A percentile compares a stretch with the other conserved stretches of the same genome.
Evolutionary conservation across 1,140 invertebrate genomes (phyloP).

Genomic region (Episyrphus balteatus): DNA sequence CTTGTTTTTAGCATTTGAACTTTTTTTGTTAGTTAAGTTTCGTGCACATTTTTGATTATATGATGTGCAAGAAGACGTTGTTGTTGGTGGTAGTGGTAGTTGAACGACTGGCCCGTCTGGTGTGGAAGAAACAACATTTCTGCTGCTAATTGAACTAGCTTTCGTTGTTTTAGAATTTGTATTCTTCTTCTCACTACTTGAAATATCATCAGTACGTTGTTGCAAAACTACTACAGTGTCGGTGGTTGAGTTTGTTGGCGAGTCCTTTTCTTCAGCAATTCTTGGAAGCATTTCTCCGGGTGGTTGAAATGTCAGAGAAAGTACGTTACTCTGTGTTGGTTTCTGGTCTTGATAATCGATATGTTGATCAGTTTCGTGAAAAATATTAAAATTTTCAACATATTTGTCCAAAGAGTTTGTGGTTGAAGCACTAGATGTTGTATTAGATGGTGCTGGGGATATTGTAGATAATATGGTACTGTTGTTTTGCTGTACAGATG

Average conservation of each 20-base stretch:
- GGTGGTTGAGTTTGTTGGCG: constrained; percentile 50
- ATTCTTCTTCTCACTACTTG: no score
- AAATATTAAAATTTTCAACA: background rate
- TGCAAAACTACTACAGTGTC: constrained; percentile 11
- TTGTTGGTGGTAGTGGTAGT: no score
- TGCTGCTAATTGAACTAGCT: no score
- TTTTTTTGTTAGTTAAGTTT: no score
- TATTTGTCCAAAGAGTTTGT: constrained; percentile 1
- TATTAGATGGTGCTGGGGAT: background rate
- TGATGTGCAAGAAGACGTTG: no score
- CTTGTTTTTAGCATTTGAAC: no score
- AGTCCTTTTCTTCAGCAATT: constrained; percentile 76
- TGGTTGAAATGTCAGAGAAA: constrained; percentile 33
- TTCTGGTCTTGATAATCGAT: constrained; percentile 8
- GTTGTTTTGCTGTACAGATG: constrained; percentile 11
- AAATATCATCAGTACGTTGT: no score
- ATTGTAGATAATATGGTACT: background rate
- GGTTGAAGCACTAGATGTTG: background rate
- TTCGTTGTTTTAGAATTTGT: no score
- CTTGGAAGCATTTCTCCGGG: constrained; percentile 49
- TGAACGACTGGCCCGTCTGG: no score
- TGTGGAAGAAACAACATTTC: no score
- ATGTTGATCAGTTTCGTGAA: background rate
- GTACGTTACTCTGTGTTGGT: constrained; percentile 27
- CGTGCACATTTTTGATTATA: no score